Percentiles rank a stretch among this genome's conserved stretches.
Conservation (phyloP, 2,888 invertebrate species). For the Drosophila neutralis region DNA sequence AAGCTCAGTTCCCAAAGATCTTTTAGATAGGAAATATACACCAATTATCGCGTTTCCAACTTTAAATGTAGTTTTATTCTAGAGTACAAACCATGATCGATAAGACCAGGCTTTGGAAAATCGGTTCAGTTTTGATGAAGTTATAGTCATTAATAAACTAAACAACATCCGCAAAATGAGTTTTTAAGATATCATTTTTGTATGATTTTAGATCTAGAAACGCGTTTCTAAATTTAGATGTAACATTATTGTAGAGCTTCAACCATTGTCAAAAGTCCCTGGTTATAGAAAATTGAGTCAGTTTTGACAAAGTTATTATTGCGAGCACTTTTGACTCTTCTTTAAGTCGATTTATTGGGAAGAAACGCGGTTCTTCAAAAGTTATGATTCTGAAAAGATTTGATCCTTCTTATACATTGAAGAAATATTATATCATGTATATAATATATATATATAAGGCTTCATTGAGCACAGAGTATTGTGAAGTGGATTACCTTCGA, state of each 20-base stretch:
- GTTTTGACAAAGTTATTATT: background rate
- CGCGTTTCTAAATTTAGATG: too few species aligned
- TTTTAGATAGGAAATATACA: background rate
- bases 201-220: background rate
- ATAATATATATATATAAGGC: too few species aligned
- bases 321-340: background rate
- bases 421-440: background rate
- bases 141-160: too few species aligned
- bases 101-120: background rate
- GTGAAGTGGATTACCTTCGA: background rate
- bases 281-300: too few species aligned
- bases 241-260: too few species aligned
- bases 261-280: too few species aligned
- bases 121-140: background rate
- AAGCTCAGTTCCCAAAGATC: too few species aligned
- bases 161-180: background rate
- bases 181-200: background rate
- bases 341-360: background rate
- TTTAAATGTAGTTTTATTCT: background rate
- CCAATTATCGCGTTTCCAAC: too few species aligned
- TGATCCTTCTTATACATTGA: background rate
- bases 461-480: background rate
- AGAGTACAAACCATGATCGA: too few species aligned
- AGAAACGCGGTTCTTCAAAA: background rate
- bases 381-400: background rate